Evolutionary conservation across 2,797 vertebrate genomes (phyloP).

Genomic region (Nannoperca obscura): DNA sequence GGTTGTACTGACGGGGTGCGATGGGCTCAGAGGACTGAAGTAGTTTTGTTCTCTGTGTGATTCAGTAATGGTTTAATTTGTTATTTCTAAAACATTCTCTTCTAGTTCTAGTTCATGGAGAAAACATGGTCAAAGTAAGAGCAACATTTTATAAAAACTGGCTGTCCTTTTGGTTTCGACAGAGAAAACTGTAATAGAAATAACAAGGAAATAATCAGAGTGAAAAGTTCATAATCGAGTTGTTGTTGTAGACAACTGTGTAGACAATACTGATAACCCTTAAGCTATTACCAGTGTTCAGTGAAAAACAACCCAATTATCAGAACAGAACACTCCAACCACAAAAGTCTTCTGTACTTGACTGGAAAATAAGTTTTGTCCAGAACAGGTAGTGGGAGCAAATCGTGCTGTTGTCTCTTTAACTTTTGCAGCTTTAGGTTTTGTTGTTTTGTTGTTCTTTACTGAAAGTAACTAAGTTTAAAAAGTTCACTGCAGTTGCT

Average conservation of each 20-base stretch:
- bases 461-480: background rate
- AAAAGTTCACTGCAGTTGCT: background rate
- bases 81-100: background rate
- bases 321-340: background rate
- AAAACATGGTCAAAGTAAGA: background rate
- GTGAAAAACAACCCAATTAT: slow-evolving; percentile 7
- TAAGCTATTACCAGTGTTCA: background rate
- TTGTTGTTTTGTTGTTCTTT: background rate
- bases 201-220: background rate
- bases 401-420: background rate
- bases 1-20: background rate
- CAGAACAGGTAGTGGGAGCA: background rate
- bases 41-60: background rate
- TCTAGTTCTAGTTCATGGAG: background rate
- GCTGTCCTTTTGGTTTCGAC: background rate
- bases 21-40: background rate
- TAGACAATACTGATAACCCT: background rate
- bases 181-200: background rate
- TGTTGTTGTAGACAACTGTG: background rate
- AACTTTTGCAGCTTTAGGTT: background rate
- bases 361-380: background rate
- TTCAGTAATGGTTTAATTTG: background rate
- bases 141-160: background rate
- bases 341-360: background rate
- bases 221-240: slow-evolving; percentile 19